A percentile compares a stretch with the other conserved stretches of the same genome.
Conservation (phyloP, 2,113 vertebrate species). For the Cricetomys ansorgei region DNA sequence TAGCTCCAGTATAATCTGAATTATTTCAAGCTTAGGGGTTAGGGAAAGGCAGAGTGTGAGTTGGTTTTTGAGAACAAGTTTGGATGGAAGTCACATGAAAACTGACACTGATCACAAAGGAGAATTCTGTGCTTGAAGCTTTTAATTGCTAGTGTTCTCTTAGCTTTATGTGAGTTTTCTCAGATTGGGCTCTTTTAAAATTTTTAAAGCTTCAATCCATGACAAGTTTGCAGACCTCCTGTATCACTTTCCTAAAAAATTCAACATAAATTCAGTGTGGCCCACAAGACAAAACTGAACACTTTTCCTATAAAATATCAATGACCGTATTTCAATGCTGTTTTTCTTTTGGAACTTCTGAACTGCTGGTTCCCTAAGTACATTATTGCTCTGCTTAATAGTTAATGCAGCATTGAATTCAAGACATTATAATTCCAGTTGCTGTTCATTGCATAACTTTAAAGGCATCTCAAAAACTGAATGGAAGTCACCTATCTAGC, state of each 20-base stretch:
- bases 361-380: background rate
- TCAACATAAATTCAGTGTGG: background rate
- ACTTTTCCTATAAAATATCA: background rate
- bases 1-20: background rate
- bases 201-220: background rate
- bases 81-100: background rate
- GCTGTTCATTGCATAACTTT: background rate
- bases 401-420: background rate
- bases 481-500: background rate
- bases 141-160: background rate
- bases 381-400: background rate
- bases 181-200: background rate
- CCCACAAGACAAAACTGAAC: background rate
- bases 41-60: conserved; percentile 21
- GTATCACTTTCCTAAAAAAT: background rate
- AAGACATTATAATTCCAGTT: conserved; percentile 2
- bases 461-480: background rate
- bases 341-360: background rate
- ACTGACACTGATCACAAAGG: background rate
- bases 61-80: background rate
- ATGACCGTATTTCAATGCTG: background rate
- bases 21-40: conserved; percentile 30
- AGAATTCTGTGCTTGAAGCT: background rate
- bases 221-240: background rate
- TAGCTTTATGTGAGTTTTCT: background rate